phyloP scores from a whole-genome alignment of 2,797 vertebrate genomes.

The Mormyrops attenuatus region DNA sequence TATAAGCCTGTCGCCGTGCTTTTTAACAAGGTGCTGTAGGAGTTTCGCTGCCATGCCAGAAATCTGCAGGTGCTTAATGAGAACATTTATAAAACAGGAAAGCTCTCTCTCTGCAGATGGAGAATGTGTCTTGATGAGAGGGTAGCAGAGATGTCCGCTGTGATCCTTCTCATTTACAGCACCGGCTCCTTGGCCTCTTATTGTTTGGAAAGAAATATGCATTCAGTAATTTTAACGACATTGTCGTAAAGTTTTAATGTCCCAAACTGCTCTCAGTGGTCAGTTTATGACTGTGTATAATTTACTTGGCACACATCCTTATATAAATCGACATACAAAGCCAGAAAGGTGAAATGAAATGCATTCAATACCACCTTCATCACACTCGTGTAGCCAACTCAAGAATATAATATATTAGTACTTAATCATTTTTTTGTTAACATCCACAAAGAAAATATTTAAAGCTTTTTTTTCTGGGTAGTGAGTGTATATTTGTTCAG shows the following conservation, averaged over 20 bases:
- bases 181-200: neutral
- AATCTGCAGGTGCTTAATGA: slow-evolving; percentile 23
- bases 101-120: slow-evolving; percentile 11
- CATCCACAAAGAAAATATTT: neutral
- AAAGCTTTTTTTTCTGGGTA: neutral
- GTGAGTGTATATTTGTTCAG: neutral
- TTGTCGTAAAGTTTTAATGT: neutral
- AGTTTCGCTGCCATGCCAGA: slow-evolving; percentile 8
- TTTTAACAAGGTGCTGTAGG: slow-evolving; percentile 12
- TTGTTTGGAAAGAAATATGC: neutral
- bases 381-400: neutral
- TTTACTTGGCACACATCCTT: neutral
- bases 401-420: neutral
- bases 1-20: slow-evolving; percentile 8
- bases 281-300: neutral
- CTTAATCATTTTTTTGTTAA: neutral
- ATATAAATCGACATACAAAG: neutral
- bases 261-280: neutral
- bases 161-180: neutral
- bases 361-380: neutral
- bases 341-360: neutral
- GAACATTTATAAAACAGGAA: slow-evolving; percentile 8
- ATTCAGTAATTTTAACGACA: slow-evolving; percentile 8
- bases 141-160: neutral
- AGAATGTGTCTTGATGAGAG: neutral